phyloP scores from a whole-genome alignment of 1,140 invertebrate genomes.

The Zaprionus inermis region DNA sequence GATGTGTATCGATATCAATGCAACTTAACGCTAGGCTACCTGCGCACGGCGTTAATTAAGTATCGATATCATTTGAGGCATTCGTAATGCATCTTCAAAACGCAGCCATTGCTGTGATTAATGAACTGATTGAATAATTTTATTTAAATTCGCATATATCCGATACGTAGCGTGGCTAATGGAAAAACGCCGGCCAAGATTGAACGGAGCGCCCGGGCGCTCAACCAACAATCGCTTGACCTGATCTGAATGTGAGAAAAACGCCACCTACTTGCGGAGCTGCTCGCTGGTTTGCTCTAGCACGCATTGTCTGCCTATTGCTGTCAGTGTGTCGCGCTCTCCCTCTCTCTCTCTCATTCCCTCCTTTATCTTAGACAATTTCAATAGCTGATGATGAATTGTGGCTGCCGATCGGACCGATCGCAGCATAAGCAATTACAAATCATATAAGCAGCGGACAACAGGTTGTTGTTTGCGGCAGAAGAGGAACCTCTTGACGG shows the following conservation, averaged over 20 bases:
- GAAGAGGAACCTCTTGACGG: slow-evolving; percentile 29
- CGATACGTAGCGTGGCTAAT: slow-evolving; percentile 73
- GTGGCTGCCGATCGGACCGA: slow-evolving; percentile 53
- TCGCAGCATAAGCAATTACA: slow-evolving; percentile 62
- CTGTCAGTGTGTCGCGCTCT: not conserved
- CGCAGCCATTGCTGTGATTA: slow-evolving; percentile 59
- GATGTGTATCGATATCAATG: slow-evolving; percentile 4
- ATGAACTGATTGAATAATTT: slow-evolving; percentile 76
- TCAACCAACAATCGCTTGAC: slow-evolving; percentile 16
- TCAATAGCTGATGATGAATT: slow-evolving; percentile 66
- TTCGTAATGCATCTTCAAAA: slow-evolving; percentile 52
- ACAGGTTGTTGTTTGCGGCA: slow-evolving; percentile 66
- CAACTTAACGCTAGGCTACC: not conserved
- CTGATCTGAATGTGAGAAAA: slow-evolving; percentile 68
- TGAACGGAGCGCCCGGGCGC: slow-evolving; percentile 13
- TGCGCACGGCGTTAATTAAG: slow-evolving; percentile 10
- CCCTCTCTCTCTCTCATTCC: not conserved
- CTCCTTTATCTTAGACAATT: slow-evolving; percentile 14
- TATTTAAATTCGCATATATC: slow-evolving; percentile 82
- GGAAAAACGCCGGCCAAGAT: slow-evolving; percentile 68
- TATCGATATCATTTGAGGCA: slow-evolving; percentile 49
- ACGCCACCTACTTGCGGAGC: slow-evolving; percentile 67
- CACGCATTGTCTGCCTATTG: not conserved
- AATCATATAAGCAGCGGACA: slow-evolving; percentile 51
- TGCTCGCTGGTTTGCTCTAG: not conserved